Conservation (phyloP, 2,113 vertebrate genomes). For the Passer domesticus region DNA sequence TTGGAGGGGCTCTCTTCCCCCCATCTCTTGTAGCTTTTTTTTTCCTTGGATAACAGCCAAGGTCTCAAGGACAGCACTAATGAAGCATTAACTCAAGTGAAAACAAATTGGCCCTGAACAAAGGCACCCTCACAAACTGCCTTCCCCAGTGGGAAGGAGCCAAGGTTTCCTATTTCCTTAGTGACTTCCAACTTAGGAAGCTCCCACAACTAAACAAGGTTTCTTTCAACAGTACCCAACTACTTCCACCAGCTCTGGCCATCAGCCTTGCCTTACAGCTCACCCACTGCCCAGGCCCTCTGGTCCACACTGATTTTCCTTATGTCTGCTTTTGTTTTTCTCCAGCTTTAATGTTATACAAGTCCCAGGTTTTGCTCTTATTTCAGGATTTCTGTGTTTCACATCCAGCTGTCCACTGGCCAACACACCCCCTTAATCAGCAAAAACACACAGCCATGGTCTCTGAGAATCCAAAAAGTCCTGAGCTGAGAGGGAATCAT, state of each 20-base stretch:
- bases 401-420: background rate
- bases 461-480: background rate
- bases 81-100: slow-evolving; percentile 58
- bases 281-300: background rate
- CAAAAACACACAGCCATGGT: background rate
- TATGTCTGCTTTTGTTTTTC: background rate
- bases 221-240: background rate
- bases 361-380: background rate
- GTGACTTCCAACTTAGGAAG: background rate
- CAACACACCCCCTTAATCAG: background rate
- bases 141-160: slow-evolving; percentile 12
- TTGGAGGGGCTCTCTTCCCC: background rate
- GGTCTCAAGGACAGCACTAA: slow-evolving; percentile 49
- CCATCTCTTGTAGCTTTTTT: background rate
- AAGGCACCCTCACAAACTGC: background rate
- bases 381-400: background rate
- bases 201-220: slow-evolving; percentile 26
- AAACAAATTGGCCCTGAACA: slow-evolving; percentile 64
- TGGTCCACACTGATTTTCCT: background rate
- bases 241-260: background rate
- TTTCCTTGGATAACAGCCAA: slow-evolving; percentile 42
- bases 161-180: slow-evolving; percentile 39
- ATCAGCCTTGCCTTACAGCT: background rate
- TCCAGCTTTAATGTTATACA: background rate
- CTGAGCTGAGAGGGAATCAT: background rate